A percentile compares a stretch with the other conserved stretches of the same genome.
Evolutionary conservation across 92 coral and sea anemone genomes (phyloP).

Genomic region (Chrysogorgia sp.): DNA sequence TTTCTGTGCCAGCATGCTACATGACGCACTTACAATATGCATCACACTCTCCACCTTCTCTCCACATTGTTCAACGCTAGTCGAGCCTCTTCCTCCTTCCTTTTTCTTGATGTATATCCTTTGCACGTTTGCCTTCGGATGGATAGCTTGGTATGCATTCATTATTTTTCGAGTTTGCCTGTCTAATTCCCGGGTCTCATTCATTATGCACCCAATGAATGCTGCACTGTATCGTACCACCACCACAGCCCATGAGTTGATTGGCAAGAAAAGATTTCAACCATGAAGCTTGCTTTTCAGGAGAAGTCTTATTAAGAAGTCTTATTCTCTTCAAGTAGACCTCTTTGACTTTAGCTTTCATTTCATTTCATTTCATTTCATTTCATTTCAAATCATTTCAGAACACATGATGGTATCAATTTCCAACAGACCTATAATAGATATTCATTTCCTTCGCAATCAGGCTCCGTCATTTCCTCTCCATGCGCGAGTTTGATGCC

Average conservation of each 20-base stretch:
- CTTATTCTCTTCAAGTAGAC: conserved; percentile 26
- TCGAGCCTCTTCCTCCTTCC: conserved; percentile 51
- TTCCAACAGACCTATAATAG: conserved; percentile 52
- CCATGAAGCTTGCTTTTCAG: conserved; percentile 29
- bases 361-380: no score
- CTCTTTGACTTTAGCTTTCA: conserved; percentile 39
- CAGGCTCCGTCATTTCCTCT: background rate
- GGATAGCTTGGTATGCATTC: conserved; percentile 18
- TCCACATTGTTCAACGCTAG: no score
- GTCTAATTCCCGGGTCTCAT: conserved; percentile 33
- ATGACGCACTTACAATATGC: no score
- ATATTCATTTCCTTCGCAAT: conserved; percentile 31
- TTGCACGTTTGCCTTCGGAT: conserved; percentile 35
- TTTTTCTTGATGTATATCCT: conserved; percentile 34
- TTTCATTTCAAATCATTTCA: conserved; percentile 44
- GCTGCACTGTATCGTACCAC: conserved; percentile 41
- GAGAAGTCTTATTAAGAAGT: background rate
- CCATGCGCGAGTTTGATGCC: conserved; percentile 2
- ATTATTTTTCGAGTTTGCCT: conserved; percentile 32
- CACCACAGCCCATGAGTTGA: conserved; percentile 42
- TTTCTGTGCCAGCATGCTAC: no score
- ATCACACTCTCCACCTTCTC: no score
- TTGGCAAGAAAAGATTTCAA: conserved; percentile 17
- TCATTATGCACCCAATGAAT: conserved; percentile 39
- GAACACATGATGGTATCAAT: conserved; percentile 30